Evolutionary conservation across 2,888 invertebrate species (phyloP), one percentile per base, ranked within the genome.

Genomic region (Dasysyrphus tricinctus): DNA sequence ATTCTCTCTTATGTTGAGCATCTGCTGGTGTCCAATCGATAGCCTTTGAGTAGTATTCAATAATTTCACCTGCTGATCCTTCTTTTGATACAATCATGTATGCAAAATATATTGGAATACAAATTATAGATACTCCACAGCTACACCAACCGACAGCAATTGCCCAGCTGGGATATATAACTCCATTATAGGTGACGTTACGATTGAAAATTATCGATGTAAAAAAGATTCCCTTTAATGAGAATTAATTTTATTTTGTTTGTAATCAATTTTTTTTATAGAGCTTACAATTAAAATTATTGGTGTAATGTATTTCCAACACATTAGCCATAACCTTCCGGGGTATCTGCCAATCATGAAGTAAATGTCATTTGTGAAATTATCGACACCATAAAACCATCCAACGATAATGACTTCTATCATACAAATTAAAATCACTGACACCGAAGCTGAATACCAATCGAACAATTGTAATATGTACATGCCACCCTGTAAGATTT

Each of bases 401-500:
- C 96, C 95, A 3, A 98, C 95, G 61, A 97, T 96, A 39, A 96
- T 91, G 11, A 96, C 94, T 93, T 98, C 98, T 84, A 97, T 94
- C 5, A 96, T 92, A 89, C 97, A 97, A 37, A 97, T 95, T 37
- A 95, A 92, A 24, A 97, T 95, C 0, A 97, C 95, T 63, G 96
- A 95, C 42, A 97, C 96, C 32, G 97, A 96, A 9, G 97, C 97
- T 8, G 97, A 96, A 91, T 98, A 98, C 93, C 96, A 95, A 90
- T 98, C 97, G 88, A 98, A 94, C 34, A 98, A 93, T 89, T 96
- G 95, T 67, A 98, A 93, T 80, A 97, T 94, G 91, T 96, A 98
- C 93, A 98, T 96, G 67, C 98, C 98, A 56, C 96, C 97, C 96
- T 97, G 90, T 42, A 59, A 59, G 12, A 42, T 9, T n/a, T 29